Base-by-base conservation (phyloP, 1,140 invertebrate species). In the Drosophila melanica region DNA sequence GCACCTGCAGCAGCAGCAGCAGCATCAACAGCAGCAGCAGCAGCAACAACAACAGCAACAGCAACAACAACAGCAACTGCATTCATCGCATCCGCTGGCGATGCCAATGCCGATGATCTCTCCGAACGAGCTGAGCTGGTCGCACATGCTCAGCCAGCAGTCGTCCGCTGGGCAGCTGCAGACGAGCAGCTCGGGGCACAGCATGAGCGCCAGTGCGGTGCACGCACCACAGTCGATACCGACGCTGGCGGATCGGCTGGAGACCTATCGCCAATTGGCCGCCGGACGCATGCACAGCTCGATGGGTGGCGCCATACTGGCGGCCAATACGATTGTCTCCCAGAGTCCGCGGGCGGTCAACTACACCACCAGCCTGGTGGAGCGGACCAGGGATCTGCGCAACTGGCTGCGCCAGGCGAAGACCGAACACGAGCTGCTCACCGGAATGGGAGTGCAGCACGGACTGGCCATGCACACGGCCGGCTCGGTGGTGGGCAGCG, bases 111-210 rank as follows among this genome's bases (percentile, higher is more conserved):
- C 94, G 9, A 92, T 94, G 7, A 80, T 95, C 44, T 92, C 94
- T 63, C 94, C 94, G 44, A 93, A 94, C 12, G 94, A 95, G 77
- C 89, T 95, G 16, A 94, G 93, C 57, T 95, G 94, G 94, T 93
- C 93, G 9, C 80, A 93, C 65, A 90, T 93, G 75, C 86, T 90
- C 2, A 75, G 59, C 44, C 72, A 92, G 48, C 80, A 75, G 37
- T 68, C 77, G 2, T 23, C 66, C 11, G 47, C 51, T 2, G 50
- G 45, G 18, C 65, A 30, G 12, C 44, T 30, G 5, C 50, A 59
- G 37, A 37, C 23, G n/a, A 79, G 33, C 54, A 59, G 39, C 16
- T 39, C 71, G 3, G 45, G 39, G 4, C 48, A 48, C 2, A 63
- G 65, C 51, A 18, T 50, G 20, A 6, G 58, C 53, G 0, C 18